Evolutionary conservation across 1,140 invertebrate genomes (phyloP), one percentile per base, ranked within the genome.

Genomic region (Meloidogyne chitwoodi): DNA sequence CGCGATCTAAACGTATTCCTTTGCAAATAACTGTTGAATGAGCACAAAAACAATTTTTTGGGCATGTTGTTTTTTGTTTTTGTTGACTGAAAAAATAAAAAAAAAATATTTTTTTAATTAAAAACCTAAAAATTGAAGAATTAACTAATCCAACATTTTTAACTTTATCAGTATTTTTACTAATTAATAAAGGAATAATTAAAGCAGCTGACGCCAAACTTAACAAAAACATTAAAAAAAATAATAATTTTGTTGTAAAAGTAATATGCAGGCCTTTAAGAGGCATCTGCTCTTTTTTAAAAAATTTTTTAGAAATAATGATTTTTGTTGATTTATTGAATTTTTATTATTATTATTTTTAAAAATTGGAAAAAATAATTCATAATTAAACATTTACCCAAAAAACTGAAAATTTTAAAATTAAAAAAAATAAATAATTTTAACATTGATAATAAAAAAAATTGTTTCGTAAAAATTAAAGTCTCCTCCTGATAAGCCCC

Each of bases 1-100:
- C 74, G 0, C 22, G n/a, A 4, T 41, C 82, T 27, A 82, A 74
- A n/a, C 41, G 22, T 62, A 83, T 70, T 34, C 80, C 82, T 38
- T 75, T 80, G 48, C 81, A 82, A 68, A 81, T 82, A 29, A 82
- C 81, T 8, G 73, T 75, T 16, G 44, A 64, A 63, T 83, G 80
- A 26, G 77, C 80, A 66, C 80, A 81, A 16, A 65, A 70, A 66
- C 80, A 81, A n/a, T 70, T 29, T 14, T 44, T 38, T 14, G 80
- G 80, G 31, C 80, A 81, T 38, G 24, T 22, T 26, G 8, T 19
- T 66, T 38, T 66, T 66, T 66, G 27, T 66, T 66, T 66, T 66
- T 66, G 65, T 2, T 27, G n/a, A 22, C 29, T 31, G 2, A 65
- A 63, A 4, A 63, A 63, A 4, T 22, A 4, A 22, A 63, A 27